phyloP scores from a whole-genome alignment of 2,888 invertebrate species.

The Minunthozetes semirufus region DNA sequence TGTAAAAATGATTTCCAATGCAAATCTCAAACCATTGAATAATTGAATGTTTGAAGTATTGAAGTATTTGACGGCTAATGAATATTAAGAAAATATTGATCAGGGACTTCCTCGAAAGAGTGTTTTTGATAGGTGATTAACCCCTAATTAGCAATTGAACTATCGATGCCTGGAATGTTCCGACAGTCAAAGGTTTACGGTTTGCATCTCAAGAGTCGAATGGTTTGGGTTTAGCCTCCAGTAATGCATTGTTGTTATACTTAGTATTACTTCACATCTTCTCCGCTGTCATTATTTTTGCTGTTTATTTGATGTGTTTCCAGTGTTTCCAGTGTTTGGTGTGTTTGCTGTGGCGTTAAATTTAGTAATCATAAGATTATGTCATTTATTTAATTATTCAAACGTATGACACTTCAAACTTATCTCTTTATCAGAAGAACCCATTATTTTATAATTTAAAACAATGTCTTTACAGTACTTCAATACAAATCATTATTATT shows the following conservation, averaged over 20 bases:
- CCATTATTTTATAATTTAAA: not conserved
- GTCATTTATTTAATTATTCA: slow-evolving; percentile 3
- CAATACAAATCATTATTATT: too few species aligned
- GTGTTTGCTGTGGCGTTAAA: not conserved
- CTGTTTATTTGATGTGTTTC: not conserved
- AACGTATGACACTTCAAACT: not conserved
- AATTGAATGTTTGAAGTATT: too few species aligned
- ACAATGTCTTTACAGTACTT: not conserved
- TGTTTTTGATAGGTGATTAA: slow-evolving; percentile 26
- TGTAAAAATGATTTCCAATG: not conserved
- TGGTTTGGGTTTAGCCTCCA: not conserved
- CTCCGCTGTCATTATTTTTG: too few species aligned
- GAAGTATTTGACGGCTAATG: too few species aligned
- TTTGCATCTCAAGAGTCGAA: not conserved
- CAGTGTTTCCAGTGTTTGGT: too few species aligned
- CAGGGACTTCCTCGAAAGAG: not conserved
- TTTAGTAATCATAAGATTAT: not conserved
- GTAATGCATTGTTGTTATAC: not conserved
- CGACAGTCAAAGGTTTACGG: slow-evolving; percentile 3
- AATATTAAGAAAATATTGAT: not conserved
- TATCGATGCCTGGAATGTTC: not conserved
- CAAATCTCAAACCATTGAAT: too few species aligned
- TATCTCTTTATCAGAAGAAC: not conserved
- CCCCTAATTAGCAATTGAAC: not conserved
- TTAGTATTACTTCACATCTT: not conserved